A percentile compares a stretch with the other conserved stretches of the same genome.
phyloP scores from a whole-genome alignment of 2,113 vertebrate species.

The Plotosus lineatus region DNA sequence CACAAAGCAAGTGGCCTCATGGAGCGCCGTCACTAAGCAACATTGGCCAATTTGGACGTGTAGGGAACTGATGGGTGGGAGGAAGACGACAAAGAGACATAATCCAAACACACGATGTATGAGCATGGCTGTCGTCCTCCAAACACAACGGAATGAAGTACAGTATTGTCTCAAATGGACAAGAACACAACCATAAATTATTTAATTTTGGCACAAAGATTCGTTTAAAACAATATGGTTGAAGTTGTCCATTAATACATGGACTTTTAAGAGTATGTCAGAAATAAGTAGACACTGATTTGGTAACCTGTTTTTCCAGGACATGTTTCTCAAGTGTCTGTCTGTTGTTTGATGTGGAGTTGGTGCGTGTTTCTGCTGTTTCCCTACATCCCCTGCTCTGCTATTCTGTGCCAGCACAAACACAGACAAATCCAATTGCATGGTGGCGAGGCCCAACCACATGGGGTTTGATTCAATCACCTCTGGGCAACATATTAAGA shows the following conservation, averaged over 20 bases:
- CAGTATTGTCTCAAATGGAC: neutral
- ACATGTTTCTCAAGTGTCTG: slow-evolving; percentile 39
- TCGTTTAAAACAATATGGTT: neutral
- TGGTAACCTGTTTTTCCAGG: slow-evolving; percentile 8
- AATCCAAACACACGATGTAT: neutral
- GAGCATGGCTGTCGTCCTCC: neutral
- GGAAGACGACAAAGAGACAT: slow-evolving; percentile 24
- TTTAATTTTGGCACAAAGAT: neutral
- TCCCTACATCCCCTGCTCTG: slow-evolving; percentile 57
- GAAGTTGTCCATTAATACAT: neutral
- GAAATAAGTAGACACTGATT: too few species aligned
- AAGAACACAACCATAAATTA: neutral
- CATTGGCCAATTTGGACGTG: slow-evolving; percentile 44
- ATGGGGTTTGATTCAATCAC: slow-evolving; percentile 70
- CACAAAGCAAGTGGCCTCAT: slow-evolving; percentile 59
- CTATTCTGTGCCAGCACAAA: slow-evolving; percentile 67
- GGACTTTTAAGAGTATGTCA: neutral
- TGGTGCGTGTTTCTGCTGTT: slow-evolving; percentile 56
- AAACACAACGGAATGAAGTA: neutral
- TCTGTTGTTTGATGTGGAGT: slow-evolving; percentile 42
- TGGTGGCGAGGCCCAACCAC: slow-evolving; percentile 60
- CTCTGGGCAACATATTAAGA: slow-evolving; percentile 60
- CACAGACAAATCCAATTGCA: slow-evolving; percentile 72
- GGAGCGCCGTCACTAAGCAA: slow-evolving; percentile 68
- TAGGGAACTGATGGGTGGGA: slow-evolving; percentile 40